Evolutionary conservation across 2,888 invertebrate species (phyloP).

Genomic region (Folsomia manolachei): DNA sequence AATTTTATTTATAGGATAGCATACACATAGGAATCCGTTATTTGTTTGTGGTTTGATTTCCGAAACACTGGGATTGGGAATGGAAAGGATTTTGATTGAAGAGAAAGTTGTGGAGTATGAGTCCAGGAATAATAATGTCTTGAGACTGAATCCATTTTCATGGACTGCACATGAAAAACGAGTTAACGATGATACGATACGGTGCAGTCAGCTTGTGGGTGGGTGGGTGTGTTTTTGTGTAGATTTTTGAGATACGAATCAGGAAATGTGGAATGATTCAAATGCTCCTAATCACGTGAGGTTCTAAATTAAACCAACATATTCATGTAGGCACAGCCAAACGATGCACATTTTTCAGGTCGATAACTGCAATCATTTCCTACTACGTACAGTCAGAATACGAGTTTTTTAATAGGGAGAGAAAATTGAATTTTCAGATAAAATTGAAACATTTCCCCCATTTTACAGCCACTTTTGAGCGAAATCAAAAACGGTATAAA

Average conservation of each 20-base stretch:
- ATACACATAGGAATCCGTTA: background rate
- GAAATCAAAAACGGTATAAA: background rate
- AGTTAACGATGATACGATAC: too few species aligned
- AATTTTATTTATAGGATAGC: background rate
- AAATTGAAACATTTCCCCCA: background rate
- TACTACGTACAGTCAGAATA: too few species aligned
- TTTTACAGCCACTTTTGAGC: background rate
- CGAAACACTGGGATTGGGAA: background rate
- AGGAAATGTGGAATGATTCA: background rate
- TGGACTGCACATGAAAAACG: too few species aligned
- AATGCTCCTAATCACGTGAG: background rate
- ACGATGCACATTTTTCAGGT: background rate
- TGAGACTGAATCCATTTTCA: too few species aligned
- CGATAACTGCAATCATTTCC: background rate
- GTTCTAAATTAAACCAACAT: background rate
- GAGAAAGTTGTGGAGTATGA: background rate
- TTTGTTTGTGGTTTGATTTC: background rate
- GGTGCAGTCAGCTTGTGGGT: background rate
- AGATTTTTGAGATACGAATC: background rate
- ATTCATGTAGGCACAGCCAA: background rate
- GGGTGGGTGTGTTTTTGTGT: too few species aligned
- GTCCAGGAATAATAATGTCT: background rate
- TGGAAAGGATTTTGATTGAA: background rate
- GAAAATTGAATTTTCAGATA: background rate
- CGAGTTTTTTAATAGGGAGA: background rate